These are phyloP conservation scores for Notechis scutatus DNA, from an alignment of 2,113 vertebrate species.

Conservation along the genomic window DNA sequence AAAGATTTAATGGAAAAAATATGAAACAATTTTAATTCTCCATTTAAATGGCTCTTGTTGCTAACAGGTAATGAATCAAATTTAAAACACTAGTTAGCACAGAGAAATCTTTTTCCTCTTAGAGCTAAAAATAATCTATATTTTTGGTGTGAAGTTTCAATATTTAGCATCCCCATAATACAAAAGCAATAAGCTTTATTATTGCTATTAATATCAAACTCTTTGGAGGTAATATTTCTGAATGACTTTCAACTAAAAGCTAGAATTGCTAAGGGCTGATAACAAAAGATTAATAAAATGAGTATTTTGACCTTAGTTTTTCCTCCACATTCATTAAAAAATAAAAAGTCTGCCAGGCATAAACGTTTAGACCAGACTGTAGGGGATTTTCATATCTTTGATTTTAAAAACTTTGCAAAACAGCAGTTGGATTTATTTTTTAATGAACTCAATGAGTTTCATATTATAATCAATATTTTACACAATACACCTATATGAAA, in stretches of 20 bases:
- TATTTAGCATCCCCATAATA: slow-evolving; percentile 10
- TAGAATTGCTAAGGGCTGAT: slow-evolving; percentile 5
- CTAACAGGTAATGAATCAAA: slow-evolving; percentile 26
- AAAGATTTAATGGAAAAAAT: background rate
- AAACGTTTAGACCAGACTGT: background rate
- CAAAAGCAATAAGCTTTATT: slow-evolving; percentile 9
- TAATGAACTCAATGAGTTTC: accelerated
- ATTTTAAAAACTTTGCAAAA: background rate
- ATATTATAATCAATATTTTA: background rate
- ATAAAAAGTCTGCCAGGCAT: background rate
- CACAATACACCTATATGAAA: background rate
- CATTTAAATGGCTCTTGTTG: background rate
- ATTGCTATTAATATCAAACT: slow-evolving; percentile 11
- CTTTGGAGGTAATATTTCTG: background rate
- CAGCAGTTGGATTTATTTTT: background rate
- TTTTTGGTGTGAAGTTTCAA: slow-evolving; percentile 4
- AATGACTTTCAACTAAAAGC: slow-evolving; percentile 7
- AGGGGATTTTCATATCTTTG: background rate
- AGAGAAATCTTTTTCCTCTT: background rate
- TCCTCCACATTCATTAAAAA: background rate
- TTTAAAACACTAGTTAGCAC: background rate
- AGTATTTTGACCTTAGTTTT: background rate
- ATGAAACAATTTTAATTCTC: background rate
- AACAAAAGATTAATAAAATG: slow-evolving; percentile 25
- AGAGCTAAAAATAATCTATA: slow-evolving; percentile 3